Base-by-base conservation (phyloP, 2,888 invertebrate genomes). In the Tholera decimalis region DNA sequence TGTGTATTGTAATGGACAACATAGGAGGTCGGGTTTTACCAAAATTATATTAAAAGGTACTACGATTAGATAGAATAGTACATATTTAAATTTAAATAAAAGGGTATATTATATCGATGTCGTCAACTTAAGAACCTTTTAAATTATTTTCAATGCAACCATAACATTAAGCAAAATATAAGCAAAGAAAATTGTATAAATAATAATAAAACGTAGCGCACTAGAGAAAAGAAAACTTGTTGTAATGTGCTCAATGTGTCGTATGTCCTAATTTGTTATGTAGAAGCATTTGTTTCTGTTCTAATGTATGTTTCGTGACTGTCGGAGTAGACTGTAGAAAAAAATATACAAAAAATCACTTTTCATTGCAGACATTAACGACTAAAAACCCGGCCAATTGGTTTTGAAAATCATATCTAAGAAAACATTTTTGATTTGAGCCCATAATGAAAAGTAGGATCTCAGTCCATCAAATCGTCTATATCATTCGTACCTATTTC, bases 361-460 rank as follows among this genome's bases (percentile, higher is more conserved):
- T 92, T 93, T 90, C 91, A 92, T 93, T 92, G 86, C 87, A 92
- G 92, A 92, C 91, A 85, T 85, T 41, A 41, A 64, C 41, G 53
- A 73, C 65, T 76, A 47, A 57, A 85, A 84, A 81, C 85, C 89
- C 89, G 89, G 92, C 90, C 91, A 92, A 92, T 92, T 80, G 69
- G 54, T 57, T 77, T 69, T 71, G 53, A 63, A 47, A 51, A 62
- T 67, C 26, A 65, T 72, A 63, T 47, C 73, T 62, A 53, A 77
- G 76, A 72, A 69, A 70, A 59, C 79, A 84, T 85, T 89, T 89
- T 81, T 80, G 67, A 80, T 83, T 77, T 71, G 75, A 87, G 92
- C 92, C 93, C 86, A 87, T 85, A 92, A 93, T 92, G 91, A 93
- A 92, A 93, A 93, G 92, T 90, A 85, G 72, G 79, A 73, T 75